Percentiles rank a stretch among this genome's conserved stretches.
Evolutionary conservation across 2,888 invertebrate species (phyloP).

Genomic region (Erebia aethiops): DNA sequence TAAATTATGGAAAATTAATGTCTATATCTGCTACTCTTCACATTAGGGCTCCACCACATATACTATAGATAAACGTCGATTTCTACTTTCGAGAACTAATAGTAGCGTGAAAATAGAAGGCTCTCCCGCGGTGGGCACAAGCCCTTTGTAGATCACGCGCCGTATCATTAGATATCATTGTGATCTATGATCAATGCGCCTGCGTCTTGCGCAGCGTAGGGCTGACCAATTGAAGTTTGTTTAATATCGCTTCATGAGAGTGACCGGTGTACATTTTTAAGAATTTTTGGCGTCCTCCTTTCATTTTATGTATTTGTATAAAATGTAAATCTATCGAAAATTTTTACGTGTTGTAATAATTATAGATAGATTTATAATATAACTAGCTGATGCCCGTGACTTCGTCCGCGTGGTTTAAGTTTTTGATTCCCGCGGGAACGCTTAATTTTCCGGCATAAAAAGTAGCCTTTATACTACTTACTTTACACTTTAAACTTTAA

Average conservation of each 20-base stretch:
- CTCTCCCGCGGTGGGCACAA: constrained; percentile 69
- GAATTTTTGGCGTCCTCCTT: background rate
- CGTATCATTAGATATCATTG: constrained; percentile 81
- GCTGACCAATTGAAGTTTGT: constrained; percentile 26
- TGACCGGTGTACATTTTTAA: background rate
- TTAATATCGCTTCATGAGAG: constrained; percentile 51
- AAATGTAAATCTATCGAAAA: too few relatives aligned
- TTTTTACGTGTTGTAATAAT: too few relatives aligned
- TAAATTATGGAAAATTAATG: too few relatives aligned
- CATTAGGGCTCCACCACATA: too few relatives aligned
- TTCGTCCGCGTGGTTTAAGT: too few relatives aligned
- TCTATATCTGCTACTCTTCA: too few relatives aligned
- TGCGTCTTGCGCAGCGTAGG: constrained; percentile 37
- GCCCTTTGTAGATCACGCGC: constrained; percentile 72
- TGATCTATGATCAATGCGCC: constrained; percentile 74
- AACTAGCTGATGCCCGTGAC: too few relatives aligned
- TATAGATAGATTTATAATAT: too few relatives aligned
- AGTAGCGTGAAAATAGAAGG: constrained; percentile 47
- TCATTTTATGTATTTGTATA: background rate
- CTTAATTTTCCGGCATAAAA: too few relatives aligned
- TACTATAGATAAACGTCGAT: background rate
- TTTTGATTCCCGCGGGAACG: too few relatives aligned
- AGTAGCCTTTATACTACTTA: too few relatives aligned
- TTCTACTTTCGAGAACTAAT: constrained; percentile 27
- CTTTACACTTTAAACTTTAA: too few relatives aligned